Base-by-base conservation (phyloP, 2,888 invertebrate genomes). In the Andrena trimmerana region DNA sequence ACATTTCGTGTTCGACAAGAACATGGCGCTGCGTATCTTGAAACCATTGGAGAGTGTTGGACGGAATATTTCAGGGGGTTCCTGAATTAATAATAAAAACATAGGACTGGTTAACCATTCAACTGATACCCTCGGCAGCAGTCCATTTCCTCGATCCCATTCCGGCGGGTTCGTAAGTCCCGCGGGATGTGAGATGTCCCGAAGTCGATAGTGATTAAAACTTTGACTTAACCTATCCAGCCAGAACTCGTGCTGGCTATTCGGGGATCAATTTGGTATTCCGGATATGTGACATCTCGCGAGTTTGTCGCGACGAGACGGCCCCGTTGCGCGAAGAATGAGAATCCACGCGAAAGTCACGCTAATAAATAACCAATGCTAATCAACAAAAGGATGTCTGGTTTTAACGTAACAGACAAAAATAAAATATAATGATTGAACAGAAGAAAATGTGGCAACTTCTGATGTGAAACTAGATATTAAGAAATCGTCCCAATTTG, bases 171-270 rank as follows among this genome's bases (percentile, higher is more conserved):
- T 82, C 81, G 88, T 88, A 90, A 85, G 87, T 90, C 86, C 83
- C 87, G 78, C 70, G 88, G 86, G 88, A 85, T 83, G 83, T 79
- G 89, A 91, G 89, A 91, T 89, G 89, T 86, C 86, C 89, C 83
- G 81, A 88, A 92, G 93, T 92, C 92, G 92, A 92, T 93, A 92
- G 92, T 93, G 92, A 93, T 93, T 93, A 93, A 92, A 93, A 93
- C 92, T 93, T 93, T 88, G 90, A 90, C 92, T 91, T 90, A 89
- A 90, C 90, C 90, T 88, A 89, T 81, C 85, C 87, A 86, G 84
- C 76, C 80, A 78, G 87, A 86, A 87, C 90, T 89, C 87, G 76
- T 24, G 82, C 65, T 86, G 87, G 89, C 88, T 91, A 90, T 91
- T 91, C 89, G 87, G 86, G 87, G 83, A 90, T 90, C 89, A 90